phyloP scores from a whole-genome alignment of 2,888 invertebrate genomes.

The Xestoiulus laeticollis region DNA sequence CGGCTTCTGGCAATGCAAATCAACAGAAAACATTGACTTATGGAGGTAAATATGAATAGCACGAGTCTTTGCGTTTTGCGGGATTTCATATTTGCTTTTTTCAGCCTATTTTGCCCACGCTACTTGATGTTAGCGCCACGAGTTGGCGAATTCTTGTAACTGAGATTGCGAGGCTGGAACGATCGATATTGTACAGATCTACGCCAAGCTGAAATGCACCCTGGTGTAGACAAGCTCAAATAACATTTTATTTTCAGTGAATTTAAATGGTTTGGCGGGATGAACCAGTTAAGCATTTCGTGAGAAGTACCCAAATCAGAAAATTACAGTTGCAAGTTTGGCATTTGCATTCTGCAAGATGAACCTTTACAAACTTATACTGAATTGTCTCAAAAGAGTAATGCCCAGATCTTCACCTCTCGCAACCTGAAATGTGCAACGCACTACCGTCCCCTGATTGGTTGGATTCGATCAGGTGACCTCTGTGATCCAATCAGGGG shows the following conservation, averaged over 20 bases:
- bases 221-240: slow-evolving; percentile 1
- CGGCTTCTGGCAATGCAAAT: slow-evolving; percentile 76
- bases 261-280: not conserved
- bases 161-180: not conserved
- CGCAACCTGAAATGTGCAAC: too few relatives aligned
- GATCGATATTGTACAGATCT: not conserved
- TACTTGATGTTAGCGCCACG: not conserved
- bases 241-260: not conserved
- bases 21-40: slow-evolving; percentile 78
- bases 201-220: not conserved
- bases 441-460: too few relatives aligned
- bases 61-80: not conserved
- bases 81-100: not conserved
- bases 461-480: too few relatives aligned
- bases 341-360: not conserved
- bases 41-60: slow-evolving; percentile 72
- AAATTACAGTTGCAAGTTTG: not conserved
- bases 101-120: not conserved
- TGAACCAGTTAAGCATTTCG: not conserved
- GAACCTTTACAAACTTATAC: too few relatives aligned
- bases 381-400: too few relatives aligned
- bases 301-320: not conserved
- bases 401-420: too few relatives aligned
- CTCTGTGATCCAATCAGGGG: too few relatives aligned
- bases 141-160: not conserved